Percentiles rank a stretch among this genome's conserved stretches.
Evolutionary conservation across 2,797 vertebrate species (phyloP).

Genomic region (Rhinatrema bivittatum): DNA sequence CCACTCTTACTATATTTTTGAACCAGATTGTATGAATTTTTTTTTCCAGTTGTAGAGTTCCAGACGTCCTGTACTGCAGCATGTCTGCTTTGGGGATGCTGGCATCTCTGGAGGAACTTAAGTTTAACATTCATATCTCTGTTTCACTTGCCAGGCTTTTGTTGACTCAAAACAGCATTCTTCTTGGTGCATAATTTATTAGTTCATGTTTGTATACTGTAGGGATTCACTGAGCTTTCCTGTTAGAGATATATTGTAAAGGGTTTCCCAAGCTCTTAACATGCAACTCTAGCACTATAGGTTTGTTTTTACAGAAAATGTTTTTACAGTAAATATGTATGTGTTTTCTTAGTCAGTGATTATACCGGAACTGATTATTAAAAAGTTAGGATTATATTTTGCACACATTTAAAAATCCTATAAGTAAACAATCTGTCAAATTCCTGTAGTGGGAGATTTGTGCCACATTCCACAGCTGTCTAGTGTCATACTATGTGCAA

Average conservation of each 20-base stretch:
- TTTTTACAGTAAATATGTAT: background rate
- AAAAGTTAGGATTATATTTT: background rate
- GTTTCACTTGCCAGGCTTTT: background rate
- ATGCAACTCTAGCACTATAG: background rate
- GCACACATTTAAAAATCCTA: slow-evolving; percentile 2
- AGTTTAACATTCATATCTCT: slow-evolving; percentile 4
- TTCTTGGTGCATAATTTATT: background rate
- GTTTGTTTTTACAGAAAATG: background rate
- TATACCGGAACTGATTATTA: background rate
- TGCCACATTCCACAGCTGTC: no score
- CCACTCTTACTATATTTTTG: background rate
- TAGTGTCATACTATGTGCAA: no score
- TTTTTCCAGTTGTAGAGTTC: slow-evolving; percentile 36
- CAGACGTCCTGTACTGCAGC: slow-evolving; percentile 62
- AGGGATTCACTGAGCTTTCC: background rate
- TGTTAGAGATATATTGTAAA: background rate
- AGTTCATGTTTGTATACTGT: background rate
- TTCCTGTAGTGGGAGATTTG: no score
- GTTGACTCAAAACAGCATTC: background rate
- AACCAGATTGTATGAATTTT: slow-evolving; percentile 3
- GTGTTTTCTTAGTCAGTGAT: no score
- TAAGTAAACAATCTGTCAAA: background rate
- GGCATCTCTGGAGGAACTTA: slow-evolving; percentile 32
- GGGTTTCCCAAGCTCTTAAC: accelerated
- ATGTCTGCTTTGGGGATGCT: slow-evolving; percentile 45